Evolutionary conservation across 2,888 invertebrate genomes (phyloP).

Genomic region (Drosophila colorata): DNA sequence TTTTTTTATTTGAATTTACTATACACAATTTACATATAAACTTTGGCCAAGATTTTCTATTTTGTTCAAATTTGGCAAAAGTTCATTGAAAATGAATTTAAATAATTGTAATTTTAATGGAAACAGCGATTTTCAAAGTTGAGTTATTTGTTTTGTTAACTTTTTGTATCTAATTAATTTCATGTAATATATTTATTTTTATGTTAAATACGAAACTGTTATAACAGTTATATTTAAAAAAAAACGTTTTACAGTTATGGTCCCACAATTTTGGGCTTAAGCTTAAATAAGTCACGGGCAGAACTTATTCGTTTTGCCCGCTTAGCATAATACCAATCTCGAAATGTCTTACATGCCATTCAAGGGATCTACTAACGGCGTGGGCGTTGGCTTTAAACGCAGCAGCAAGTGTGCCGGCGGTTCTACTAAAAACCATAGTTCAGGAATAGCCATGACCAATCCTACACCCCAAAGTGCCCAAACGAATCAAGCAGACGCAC

Average conservation of each 20-base stretch:
- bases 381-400: conserved; percentile 42
- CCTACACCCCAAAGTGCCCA: conserved; percentile 84
- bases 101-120: too few species aligned
- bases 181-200: too few species aligned
- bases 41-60: too few species aligned
- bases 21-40: too few species aligned
- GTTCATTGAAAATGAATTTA: too few species aligned
- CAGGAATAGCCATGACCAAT: conserved; percentile 85
- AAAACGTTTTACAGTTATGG: not conserved
- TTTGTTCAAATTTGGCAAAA: too few species aligned
- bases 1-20: not conserved
- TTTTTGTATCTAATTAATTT: not conserved
- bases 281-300: conserved; percentile 4
- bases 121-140: too few species aligned
- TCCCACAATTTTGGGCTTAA: conserved; percentile 11
- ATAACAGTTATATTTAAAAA: not conserved
- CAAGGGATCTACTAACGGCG: conserved; percentile 50
- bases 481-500: conserved; percentile 72
- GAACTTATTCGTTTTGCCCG: conserved; percentile 5
- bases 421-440: conserved; percentile 83
- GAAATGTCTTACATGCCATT: conserved; percentile 61
- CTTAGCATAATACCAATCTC: conserved; percentile 42
- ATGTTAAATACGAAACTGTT: not conserved
- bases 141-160: not conserved
- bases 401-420: conserved; percentile 53